Conservation (phyloP, 2,888 invertebrate genomes). For the Chymomyza procnemis region DNA sequence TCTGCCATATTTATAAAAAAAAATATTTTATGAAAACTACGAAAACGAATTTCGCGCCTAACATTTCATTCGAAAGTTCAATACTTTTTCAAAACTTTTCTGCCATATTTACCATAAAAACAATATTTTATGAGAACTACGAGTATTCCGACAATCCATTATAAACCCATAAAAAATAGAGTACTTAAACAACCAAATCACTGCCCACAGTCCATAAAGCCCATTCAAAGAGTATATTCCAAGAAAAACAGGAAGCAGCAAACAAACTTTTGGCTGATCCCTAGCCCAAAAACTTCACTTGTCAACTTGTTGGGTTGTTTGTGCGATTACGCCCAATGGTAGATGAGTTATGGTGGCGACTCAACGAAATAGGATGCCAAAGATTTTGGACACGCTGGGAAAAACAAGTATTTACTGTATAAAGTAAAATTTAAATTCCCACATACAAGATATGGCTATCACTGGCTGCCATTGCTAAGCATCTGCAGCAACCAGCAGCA, state of each 20-base stretch:
- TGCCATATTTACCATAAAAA: no score
- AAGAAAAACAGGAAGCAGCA: neutral
- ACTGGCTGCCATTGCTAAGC: slow-evolving; percentile 18
- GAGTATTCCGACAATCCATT: no score
- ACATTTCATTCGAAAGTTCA: no score
- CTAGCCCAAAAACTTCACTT: neutral
- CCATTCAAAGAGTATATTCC: neutral
- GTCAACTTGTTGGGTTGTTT: neutral
- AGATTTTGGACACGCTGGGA: neutral
- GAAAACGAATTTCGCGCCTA: no score
- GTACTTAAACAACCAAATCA: no score
- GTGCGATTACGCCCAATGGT: neutral
- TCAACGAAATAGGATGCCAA: neutral
- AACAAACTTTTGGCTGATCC: neutral
- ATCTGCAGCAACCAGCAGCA: slow-evolving; percentile 32
- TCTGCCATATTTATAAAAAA: no score
- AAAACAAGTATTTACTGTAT: slow-evolving; percentile 16
- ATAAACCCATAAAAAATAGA: no score
- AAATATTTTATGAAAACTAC: no score
- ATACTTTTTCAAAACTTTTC: no score
- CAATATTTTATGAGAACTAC: no score
- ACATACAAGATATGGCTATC: neutral
- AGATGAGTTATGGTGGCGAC: neutral
- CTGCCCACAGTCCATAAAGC: neutral
- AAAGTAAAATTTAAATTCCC: neutral